Base-by-base conservation (phyloP, 2,113 vertebrate genomes). In the Lanius collurio region DNA sequence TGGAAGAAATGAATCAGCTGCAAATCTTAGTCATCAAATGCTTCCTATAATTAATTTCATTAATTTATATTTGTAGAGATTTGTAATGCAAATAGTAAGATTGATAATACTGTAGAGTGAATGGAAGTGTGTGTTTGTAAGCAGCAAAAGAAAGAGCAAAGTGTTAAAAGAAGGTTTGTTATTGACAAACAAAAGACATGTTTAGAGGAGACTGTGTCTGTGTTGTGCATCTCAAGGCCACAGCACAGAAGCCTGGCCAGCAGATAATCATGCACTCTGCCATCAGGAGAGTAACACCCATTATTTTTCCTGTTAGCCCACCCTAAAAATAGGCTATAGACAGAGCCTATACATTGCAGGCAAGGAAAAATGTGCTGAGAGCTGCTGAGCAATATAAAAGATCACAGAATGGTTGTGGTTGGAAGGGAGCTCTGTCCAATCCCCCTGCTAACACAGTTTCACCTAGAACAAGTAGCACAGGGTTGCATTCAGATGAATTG, bases 31-130 rank as follows among this genome's bases (percentile, higher is more conserved):
- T 94, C 93, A 96, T 71, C 65, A 62, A 89, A 71, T 46, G 69
- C 56, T 89, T 95, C 77, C 91, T 92, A 71, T 75, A 94, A 84
- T 94, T 96, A 94, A 88, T 91, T 78, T 82, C 33, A 89, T 92
- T 78, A 89, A 82, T 92, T 89, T 89, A 44, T 27, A 41, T 67
- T 70, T 75, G n/a, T 53, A 84, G 76, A 65, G 30, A 83, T 92
- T 89, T 1, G 0, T 82, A 84, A 90, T 33, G 56, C 44, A 84
- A 90, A 71, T 15, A 87, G 52, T 82, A 89, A 75, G 19, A 63
- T 33, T 67, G 55, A 68, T 78, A 78, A 33, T 86, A 74, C 0
- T 52, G 44, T 71, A 77, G 33, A 86, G 27, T 2, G 27, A 83
- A 89, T 64, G 42, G 55, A 83, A 77, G 41, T 11, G 33, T 49